Conservation (phyloP, 2,113 vertebrate genomes). For the Pteruthius melanotis region DNA sequence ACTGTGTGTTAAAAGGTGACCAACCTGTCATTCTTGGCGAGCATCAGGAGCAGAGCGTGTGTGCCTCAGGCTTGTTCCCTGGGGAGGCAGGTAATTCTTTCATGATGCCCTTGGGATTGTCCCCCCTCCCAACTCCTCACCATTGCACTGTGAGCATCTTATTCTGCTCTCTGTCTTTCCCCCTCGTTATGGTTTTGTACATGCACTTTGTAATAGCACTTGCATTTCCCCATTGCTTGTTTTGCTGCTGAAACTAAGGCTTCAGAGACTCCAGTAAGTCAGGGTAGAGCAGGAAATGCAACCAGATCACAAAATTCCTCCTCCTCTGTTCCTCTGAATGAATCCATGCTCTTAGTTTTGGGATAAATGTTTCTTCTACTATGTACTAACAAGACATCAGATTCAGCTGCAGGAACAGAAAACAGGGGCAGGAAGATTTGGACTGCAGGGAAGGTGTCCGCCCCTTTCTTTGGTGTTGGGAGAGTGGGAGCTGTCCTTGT, state of each 20-base stretch:
- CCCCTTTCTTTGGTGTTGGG: background rate
- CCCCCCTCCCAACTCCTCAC: background rate
- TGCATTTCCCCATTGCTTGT: background rate
- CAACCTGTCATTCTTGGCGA: background rate
- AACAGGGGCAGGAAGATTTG: background rate
- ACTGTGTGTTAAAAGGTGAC: background rate
- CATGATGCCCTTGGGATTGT: background rate
- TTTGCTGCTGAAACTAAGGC: background rate
- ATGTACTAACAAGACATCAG: background rate
- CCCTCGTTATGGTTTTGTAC: background rate
- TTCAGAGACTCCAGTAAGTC: background rate
- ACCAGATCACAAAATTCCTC: background rate
- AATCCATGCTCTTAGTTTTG: background rate
- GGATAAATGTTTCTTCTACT: background rate
- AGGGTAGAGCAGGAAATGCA: background rate
- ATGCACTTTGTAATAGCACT: background rate
- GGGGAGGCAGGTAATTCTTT: background rate
- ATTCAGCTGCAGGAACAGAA: background rate
- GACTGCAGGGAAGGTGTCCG: background rate
- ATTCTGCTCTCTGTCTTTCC: background rate
- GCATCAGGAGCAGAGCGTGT: background rate
- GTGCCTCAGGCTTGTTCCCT: slow-evolving; percentile 16
- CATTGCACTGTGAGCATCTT: background rate
- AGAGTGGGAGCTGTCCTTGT: background rate
- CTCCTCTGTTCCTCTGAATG: background rate